Conservation (phyloP, 2,888 invertebrate genomes). For the Thumatha senex region DNA sequence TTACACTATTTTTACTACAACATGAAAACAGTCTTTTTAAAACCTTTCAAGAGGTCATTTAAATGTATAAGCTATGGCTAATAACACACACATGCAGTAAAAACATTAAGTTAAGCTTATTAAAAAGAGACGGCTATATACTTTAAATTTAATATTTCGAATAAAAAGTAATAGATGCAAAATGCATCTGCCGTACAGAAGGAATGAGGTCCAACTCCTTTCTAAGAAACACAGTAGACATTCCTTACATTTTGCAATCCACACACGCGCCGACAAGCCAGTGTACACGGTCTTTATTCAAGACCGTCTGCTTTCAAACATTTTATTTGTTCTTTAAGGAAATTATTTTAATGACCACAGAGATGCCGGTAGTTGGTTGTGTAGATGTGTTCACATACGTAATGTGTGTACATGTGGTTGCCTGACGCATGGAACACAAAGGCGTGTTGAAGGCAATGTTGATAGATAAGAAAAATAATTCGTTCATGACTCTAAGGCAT, state of each 20-base stretch:
- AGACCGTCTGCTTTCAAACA: slow-evolving; percentile 37
- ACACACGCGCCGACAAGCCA: slow-evolving; percentile 35
- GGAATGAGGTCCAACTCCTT: slow-evolving; percentile 47
- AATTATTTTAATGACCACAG: slow-evolving; percentile 38
- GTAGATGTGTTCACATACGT: background rate
- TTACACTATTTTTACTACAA: too few relatives aligned
- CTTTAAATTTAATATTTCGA: slow-evolving; percentile 26
- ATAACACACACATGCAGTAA: too few relatives aligned
- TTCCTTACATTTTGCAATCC: slow-evolving; percentile 52
- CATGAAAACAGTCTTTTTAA: too few relatives aligned
- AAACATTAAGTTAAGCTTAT: too few relatives aligned
- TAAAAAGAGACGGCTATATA: slow-evolving; percentile 20
- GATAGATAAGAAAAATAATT: slow-evolving; percentile 2
- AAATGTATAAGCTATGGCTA: too few relatives aligned
- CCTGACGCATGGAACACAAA: background rate
- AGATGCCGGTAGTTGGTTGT: slow-evolving; percentile 31
- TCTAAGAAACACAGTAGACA: slow-evolving; percentile 57
- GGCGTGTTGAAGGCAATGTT: background rate
- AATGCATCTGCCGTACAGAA: slow-evolving; percentile 44
- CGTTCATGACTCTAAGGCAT: background rate
- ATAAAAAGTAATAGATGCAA: slow-evolving; percentile 53
- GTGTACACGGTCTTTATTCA: slow-evolving; percentile 6
- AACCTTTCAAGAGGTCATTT: too few relatives aligned
- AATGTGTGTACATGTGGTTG: background rate
- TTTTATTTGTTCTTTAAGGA: slow-evolving; percentile 55